Evolutionary conservation across 2,888 invertebrate genomes (phyloP).

Genomic region (Platycnemis pennipes): DNA sequence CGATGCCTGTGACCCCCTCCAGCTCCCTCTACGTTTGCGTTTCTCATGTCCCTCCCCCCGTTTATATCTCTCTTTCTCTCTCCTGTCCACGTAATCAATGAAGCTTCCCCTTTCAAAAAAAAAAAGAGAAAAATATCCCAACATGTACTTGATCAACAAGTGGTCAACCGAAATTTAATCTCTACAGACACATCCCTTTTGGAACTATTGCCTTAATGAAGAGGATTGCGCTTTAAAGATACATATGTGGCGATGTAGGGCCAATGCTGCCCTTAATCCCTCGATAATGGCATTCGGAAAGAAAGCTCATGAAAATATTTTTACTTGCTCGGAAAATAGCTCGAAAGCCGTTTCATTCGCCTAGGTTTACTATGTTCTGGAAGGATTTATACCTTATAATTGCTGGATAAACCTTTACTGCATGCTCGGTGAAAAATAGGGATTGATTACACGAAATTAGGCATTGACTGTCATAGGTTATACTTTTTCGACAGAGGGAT

Average conservation of each 20-base stretch:
- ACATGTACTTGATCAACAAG: slow-evolving; percentile 54
- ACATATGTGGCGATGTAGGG: neutral
- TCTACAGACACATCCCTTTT: slow-evolving; percentile 22
- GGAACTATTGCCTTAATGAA: slow-evolving; percentile 53
- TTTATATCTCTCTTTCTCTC: slow-evolving; percentile 70
- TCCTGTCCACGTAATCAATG: slow-evolving; percentile 68
- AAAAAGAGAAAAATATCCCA: slow-evolving; percentile 15
- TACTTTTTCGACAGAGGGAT: neutral
- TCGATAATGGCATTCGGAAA: neutral
- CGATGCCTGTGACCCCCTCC: slow-evolving; percentile 58
- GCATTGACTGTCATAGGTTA: neutral
- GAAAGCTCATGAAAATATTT: neutral
- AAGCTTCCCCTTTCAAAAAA: slow-evolving; percentile 12
- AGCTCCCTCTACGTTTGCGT: neutral
- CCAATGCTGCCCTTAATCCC: neutral
- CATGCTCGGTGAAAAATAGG: neutral
- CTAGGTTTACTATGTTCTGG: neutral
- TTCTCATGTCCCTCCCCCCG: neutral
- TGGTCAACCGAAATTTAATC: slow-evolving; percentile 63
- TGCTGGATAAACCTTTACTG: neutral
- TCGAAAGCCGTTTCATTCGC: neutral
- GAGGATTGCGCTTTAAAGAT: neutral
- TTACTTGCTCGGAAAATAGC: neutral
- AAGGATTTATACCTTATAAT: neutral
- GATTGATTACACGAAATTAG: neutral